phyloP scores from a whole-genome alignment of 1,140 invertebrate genomes.

The Neodiprion pinetum region DNA sequence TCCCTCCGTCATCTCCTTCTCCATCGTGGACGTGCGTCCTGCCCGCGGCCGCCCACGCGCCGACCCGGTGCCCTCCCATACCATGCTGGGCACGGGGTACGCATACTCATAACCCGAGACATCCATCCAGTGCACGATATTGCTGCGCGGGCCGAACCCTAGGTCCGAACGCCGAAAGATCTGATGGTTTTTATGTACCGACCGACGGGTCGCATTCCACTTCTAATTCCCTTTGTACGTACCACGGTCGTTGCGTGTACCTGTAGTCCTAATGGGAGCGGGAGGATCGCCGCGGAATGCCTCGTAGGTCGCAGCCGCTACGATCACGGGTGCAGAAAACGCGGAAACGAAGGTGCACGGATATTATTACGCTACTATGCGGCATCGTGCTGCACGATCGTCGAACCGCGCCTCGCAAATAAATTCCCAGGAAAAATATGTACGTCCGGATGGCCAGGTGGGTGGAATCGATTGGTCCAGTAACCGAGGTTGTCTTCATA shows the following conservation, averaged over 20 bases:
- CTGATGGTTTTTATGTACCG: background rate
- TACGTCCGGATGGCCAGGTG: constrained; percentile 47
- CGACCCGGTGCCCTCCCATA: constrained; percentile 53
- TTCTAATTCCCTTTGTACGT: background rate
- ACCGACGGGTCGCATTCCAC: background rate
- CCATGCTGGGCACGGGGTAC: background rate
- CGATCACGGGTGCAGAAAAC: no score
- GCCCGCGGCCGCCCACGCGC: constrained; percentile 63
- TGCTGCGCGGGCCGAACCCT: background rate
- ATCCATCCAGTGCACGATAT: background rate
- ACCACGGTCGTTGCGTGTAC: no score
- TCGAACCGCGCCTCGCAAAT: constrained; percentile 17
- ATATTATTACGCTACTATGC: background rate
- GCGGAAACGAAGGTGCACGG: no score
- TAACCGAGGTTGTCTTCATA: constrained; percentile 53
- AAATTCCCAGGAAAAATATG: no score
- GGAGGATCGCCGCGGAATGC: no score
- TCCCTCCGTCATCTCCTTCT: constrained; percentile 26
- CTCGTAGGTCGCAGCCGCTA: no score
- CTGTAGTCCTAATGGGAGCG: no score
- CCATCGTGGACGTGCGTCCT: constrained; percentile 56
- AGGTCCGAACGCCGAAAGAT: constrained; percentile 1
- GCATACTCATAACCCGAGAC: constrained; percentile 18
- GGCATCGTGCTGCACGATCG: constrained; percentile 38
- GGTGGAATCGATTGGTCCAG: constrained; percentile 52